Conservation (phyloP, 2,888 invertebrate genomes). For the Alitta virens region DNA sequence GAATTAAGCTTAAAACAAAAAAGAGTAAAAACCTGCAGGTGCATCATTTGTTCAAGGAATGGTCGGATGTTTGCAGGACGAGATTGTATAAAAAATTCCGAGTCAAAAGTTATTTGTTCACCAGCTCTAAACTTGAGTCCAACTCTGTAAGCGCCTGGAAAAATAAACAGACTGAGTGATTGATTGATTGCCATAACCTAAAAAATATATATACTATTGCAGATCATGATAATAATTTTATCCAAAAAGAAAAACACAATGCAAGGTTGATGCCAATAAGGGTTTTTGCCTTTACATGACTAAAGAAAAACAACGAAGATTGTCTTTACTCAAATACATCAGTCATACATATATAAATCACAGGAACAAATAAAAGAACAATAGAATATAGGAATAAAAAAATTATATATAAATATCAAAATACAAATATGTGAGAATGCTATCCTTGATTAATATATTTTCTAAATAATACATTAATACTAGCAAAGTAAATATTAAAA, state of each 20-base stretch:
- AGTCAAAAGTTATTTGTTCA: conserved; percentile 78
- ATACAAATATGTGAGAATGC: too few relatives aligned
- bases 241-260: background rate
- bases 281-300: too few relatives aligned
- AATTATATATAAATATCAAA: too few relatives aligned
- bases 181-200: background rate
- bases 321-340: too few relatives aligned
- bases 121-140: conserved; percentile 71
- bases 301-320: too few relatives aligned
- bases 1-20: too few relatives aligned
- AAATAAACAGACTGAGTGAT: background rate
- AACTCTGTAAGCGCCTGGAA: conserved; percentile 62
- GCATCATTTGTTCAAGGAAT: conserved; percentile 84
- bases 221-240: background rate
- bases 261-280: background rate
- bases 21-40: conserved; percentile 93
- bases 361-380: too few relatives aligned
- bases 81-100: conserved; percentile 83
- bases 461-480: too few relatives aligned
- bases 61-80: conserved; percentile 81
- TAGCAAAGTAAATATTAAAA: too few relatives aligned
- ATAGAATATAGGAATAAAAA: too few relatives aligned
- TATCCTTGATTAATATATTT: too few relatives aligned
- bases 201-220: background rate
- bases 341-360: too few relatives aligned